Evolutionary conservation across 2,797 vertebrate species (phyloP).

Genomic region (Halcyon smyrnensis): DNA sequence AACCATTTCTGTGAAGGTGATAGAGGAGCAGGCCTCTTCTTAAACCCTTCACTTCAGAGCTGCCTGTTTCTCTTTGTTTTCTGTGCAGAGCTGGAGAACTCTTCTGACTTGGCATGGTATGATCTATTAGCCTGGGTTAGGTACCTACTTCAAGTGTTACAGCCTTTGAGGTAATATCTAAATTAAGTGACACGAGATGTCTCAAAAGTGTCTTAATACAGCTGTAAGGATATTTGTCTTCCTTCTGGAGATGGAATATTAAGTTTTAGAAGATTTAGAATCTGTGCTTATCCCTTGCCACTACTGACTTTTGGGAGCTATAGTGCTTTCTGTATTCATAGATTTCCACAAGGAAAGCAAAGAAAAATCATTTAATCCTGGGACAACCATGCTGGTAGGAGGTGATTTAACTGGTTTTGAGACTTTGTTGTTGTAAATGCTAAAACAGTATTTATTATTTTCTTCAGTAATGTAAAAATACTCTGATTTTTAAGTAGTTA

Average conservation of each 20-base stretch:
- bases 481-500: background rate
- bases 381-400: background rate
- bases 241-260: background rate
- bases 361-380: background rate
- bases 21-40: background rate
- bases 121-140: background rate
- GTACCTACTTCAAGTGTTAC: background rate
- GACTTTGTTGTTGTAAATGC: background rate
- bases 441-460: background rate
- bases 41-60: background rate
- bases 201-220: background rate
- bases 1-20: background rate
- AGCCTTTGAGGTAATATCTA: background rate
- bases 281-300: background rate
- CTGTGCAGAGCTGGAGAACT: background rate
- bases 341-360: background rate
- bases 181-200: background rate
- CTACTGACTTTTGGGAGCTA: background rate
- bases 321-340: background rate
- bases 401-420: background rate
- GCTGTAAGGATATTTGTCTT: background rate
- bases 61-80: background rate
- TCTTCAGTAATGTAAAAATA: background rate
- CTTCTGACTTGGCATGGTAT: background rate
- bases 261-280: background rate